phyloP scores from a whole-genome alignment of 2,888 invertebrate species.

The Limnephilus marmoratus region DNA sequence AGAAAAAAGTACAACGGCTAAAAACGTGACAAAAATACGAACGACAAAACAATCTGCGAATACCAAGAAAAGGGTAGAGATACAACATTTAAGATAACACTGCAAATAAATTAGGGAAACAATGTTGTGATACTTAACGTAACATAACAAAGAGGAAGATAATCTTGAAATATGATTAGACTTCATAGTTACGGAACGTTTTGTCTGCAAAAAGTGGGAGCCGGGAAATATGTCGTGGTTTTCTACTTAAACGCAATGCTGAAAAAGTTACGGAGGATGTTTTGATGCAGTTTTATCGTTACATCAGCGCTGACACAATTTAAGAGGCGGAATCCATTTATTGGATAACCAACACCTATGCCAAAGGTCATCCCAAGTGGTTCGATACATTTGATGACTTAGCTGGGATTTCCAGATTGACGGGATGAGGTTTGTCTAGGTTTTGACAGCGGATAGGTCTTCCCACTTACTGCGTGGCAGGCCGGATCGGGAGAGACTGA shows the following conservation, averaged over 20 bases:
- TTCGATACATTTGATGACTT: too few relatives aligned
- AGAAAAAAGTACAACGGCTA: background rate
- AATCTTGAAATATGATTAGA: constrained; percentile 38
- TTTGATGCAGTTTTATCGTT: background rate
- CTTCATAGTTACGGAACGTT: constrained; percentile 27
- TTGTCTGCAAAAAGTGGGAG: constrained; percentile 12
- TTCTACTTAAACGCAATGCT: constrained; percentile 8
- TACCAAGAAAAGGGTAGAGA: background rate
- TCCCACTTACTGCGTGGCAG: too few relatives aligned
- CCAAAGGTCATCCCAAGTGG: too few relatives aligned
- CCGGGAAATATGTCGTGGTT: constrained; percentile 34
- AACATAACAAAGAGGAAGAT: constrained; percentile 15
- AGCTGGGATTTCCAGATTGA: too few relatives aligned
- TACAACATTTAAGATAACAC: background rate
- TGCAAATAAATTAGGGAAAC: background rate
- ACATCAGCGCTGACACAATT: too few relatives aligned
- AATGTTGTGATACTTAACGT: background rate
- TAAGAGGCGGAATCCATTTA: too few relatives aligned
- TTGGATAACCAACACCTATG: too few relatives aligned
- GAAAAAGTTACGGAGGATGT: background rate
- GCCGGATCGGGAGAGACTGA: too few relatives aligned
- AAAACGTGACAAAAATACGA: background rate
- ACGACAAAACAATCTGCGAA: background rate
- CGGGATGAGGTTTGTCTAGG: too few relatives aligned
- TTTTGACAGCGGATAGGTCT: too few relatives aligned